Evolutionary conservation across 1,140 invertebrate genomes (phyloP).

Genomic region (Frieseomelitta varia): DNA sequence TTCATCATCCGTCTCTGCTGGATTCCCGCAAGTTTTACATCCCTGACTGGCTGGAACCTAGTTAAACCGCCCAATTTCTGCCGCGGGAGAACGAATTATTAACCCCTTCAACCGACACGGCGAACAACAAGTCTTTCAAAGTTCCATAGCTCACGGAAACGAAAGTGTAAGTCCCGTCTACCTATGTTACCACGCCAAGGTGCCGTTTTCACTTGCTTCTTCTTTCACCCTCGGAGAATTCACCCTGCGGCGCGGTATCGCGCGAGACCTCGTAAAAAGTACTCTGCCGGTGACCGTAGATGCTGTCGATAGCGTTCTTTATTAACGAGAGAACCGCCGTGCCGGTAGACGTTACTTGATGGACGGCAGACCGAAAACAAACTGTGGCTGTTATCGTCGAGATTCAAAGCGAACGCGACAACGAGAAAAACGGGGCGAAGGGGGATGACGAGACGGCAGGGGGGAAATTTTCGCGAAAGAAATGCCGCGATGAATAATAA

Average conservation of each 20-base stretch:
- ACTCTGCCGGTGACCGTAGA: slow-evolving; percentile 6
- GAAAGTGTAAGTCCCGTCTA: too few species aligned
- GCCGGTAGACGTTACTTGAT: slow-evolving; percentile 26
- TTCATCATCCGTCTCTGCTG: neutral
- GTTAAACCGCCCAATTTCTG: slow-evolving; percentile 10
- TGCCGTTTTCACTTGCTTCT: neutral
- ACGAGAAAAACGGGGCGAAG: neutral
- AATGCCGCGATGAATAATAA: slow-evolving; percentile 31
- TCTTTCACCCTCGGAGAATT: neutral
- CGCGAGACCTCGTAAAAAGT: slow-evolving; percentile 20
- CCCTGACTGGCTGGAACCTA: neutral
- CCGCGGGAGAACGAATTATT: neutral
- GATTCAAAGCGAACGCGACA: slow-evolving; percentile 41
- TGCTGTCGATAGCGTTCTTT: slow-evolving; percentile 54
- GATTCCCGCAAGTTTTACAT: neutral
- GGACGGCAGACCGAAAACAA: slow-evolving; percentile 15
- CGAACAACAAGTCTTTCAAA: neutral
- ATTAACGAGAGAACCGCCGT: slow-evolving; percentile 49
- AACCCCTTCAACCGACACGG: neutral
- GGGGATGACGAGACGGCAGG: neutral
- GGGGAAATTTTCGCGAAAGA: slow-evolving; percentile 17
- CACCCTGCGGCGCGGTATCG: neutral
- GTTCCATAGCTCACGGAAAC: neutral
- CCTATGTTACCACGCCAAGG: neutral
- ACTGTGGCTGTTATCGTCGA: slow-evolving; percentile 51